phyloP scores from a whole-genome alignment of 2,888 invertebrate genomes.

The Cataglyphis cursor region DNA sequence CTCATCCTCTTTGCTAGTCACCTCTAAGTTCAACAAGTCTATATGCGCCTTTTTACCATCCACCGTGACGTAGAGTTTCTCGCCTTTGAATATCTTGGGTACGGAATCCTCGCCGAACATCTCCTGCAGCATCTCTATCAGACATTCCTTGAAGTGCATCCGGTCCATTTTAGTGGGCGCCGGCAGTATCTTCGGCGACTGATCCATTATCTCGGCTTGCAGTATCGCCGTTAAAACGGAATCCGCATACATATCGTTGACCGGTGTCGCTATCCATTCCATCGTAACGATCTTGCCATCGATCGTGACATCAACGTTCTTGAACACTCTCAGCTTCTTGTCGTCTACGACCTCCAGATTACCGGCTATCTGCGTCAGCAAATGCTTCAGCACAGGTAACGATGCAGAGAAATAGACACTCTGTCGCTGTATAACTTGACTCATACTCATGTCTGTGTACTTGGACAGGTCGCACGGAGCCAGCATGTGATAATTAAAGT shows the following conservation, averaged over 20 bases:
- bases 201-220: slow-evolving; percentile 92
- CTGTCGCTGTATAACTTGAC: slow-evolving; percentile 96
- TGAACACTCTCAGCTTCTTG: slow-evolving; percentile 93
- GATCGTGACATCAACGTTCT: slow-evolving; percentile 93
- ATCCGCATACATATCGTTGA: slow-evolving; percentile 99
- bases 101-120: slow-evolving; percentile 98
- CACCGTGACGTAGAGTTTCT: slow-evolving; percentile 94
- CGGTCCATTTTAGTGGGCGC: slow-evolving; percentile 93
- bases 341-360: slow-evolving; percentile 92
- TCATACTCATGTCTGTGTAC: slow-evolving; percentile 98
- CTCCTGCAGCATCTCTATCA: slow-evolving; percentile 96
- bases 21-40: slow-evolving; percentile 93
- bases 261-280: slow-evolving; percentile 98
- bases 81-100: slow-evolving; percentile 97
- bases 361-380: slow-evolving; percentile 93
- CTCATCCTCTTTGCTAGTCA: slow-evolving; percentile 93
- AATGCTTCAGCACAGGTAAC: slow-evolving; percentile 91
- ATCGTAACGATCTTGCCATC: slow-evolving; percentile 94
- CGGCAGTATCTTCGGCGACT: slow-evolving; percentile 89
- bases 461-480: slow-evolving; percentile 96
- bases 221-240: slow-evolving; percentile 96
- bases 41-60: slow-evolving; percentile 95
- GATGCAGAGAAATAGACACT: slow-evolving; percentile 95
- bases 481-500: slow-evolving; percentile 99
- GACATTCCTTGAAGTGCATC: slow-evolving; percentile 97